A percentile compares a stretch with the other conserved stretches of the same genome.
These are phyloP conservation scores for Ephestia elutella DNA, from an alignment of 1,140 invertebrate species.

Conservation along the genomic window DNA sequence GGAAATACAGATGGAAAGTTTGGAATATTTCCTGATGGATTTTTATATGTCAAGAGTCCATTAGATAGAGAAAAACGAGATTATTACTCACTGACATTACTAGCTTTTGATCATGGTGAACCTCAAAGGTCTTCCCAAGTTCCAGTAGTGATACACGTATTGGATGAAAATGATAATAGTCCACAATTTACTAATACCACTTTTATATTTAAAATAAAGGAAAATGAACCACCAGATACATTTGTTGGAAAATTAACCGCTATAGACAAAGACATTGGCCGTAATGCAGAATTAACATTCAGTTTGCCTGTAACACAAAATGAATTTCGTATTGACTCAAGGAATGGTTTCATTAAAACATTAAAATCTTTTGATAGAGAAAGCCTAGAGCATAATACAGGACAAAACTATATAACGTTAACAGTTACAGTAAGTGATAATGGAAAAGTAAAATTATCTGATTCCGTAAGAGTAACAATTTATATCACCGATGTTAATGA, in stretches of 20 bases:
- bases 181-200: slow-evolving; percentile 91
- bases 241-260: slow-evolving; percentile 93
- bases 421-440: slow-evolving; percentile 93
- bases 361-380: slow-evolving; percentile 91
- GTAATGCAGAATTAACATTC: slow-evolving; percentile 94
- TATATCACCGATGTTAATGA: slow-evolving; percentile 94
- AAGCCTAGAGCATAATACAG: slow-evolving; percentile 82
- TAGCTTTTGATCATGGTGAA: slow-evolving; percentile 85
- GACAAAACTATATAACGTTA: slow-evolving; percentile 85
- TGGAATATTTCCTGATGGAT: slow-evolving; percentile 93
- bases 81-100: slow-evolving; percentile 91
- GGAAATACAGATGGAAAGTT: slow-evolving; percentile 90
- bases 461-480: slow-evolving; percentile 92
- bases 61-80: slow-evolving; percentile 93
- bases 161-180: slow-evolving; percentile 97
- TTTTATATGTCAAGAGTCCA: slow-evolving; percentile 85
- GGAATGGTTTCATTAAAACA: slow-evolving; percentile 94
- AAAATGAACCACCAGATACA: slow-evolving; percentile 91
- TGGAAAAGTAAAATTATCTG: slow-evolving; percentile 84
- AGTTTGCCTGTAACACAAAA: slow-evolving; percentile 84
- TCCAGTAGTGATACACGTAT: slow-evolving; percentile 90
- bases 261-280: slow-evolving; percentile 90
- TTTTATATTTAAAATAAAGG: slow-evolving; percentile 88
- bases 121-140: slow-evolving; percentile 86
- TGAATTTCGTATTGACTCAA: slow-evolving; percentile 91